A percentile compares a stretch with the other conserved stretches of the same genome.
These are phyloP conservation scores for Brachionus koreanus DNA, from an alignment of 1,140 invertebrate species.

Conservation along the genomic window DNA sequence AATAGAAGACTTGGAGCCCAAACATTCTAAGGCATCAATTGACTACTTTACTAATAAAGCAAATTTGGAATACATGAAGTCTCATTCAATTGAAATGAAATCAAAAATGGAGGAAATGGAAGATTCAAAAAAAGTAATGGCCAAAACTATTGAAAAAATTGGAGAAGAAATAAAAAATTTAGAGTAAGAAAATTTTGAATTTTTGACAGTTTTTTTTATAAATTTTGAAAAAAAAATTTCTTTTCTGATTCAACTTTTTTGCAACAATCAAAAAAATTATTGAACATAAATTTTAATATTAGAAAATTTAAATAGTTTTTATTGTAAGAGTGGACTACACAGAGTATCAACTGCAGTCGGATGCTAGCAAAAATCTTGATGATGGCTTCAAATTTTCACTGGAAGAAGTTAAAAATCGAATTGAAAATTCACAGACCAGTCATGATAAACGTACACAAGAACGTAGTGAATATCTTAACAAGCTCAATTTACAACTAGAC, in stretches of 20 bases:
- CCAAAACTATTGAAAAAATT: slow-evolving; percentile 15
- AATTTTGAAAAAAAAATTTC: background rate
- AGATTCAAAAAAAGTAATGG: background rate
- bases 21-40: background rate
- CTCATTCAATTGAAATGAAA: slow-evolving; percentile 37
- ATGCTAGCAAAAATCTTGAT: background rate
- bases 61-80: slow-evolving; percentile 24
- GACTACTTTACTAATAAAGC: background rate
- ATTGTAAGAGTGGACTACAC: background rate
- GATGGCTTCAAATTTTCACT: background rate
- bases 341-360: background rate
- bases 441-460: background rate
- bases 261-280: too few species aligned
- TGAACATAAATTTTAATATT: background rate
- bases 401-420: background rate
- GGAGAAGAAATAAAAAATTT: slow-evolving; percentile 10
- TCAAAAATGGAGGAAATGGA: slow-evolving; percentile 36
- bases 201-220: background rate
- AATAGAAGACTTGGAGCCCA: background rate
- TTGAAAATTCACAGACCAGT: background rate
- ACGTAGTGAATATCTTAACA: background rate
- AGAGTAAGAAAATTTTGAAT: background rate
- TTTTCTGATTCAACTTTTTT: background rate
- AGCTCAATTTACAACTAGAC: background rate
- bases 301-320: background rate